Conservation (phyloP, 2,797 vertebrate genomes). For the Enteromius radiatus region DNA sequence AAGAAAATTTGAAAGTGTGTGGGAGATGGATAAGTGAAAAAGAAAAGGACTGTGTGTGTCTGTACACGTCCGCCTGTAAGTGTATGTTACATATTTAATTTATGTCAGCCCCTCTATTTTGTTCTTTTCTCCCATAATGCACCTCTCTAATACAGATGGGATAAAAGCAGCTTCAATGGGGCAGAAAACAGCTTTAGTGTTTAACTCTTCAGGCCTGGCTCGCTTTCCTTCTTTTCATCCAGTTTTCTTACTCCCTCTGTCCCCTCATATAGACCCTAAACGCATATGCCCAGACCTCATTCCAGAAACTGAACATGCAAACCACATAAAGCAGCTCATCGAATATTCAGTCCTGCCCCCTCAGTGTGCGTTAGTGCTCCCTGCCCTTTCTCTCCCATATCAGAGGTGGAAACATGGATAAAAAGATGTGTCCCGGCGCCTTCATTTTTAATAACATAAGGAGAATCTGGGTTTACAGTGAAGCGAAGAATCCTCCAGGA, state of each 20-base stretch:
- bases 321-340: constrained; percentile 48
- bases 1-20: constrained; percentile 29
- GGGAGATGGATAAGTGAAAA: constrained; percentile 26
- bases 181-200: constrained; percentile 52
- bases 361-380: constrained; percentile 26
- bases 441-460: constrained; percentile 59
- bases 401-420: constrained; percentile 48
- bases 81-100: constrained; percentile 58
- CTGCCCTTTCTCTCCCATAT: constrained; percentile 45
- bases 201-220: constrained; percentile 46
- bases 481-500: constrained; percentile 43
- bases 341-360: constrained; percentile 41
- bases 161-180: constrained; percentile 54
- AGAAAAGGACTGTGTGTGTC: background rate
- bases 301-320: constrained; percentile 48
- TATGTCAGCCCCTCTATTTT: constrained; percentile 40
- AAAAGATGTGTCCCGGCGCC: constrained; percentile 41
- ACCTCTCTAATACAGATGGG: constrained; percentile 46
- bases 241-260: constrained; percentile 17
- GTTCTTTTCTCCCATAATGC: constrained; percentile 49
- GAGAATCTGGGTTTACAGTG: constrained; percentile 44
- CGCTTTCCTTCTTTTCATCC: constrained; percentile 6
- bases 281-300: constrained; percentile 23
- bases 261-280: constrained; percentile 31
- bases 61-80: constrained; percentile 31